Evolutionary conservation across 2,113 vertebrate species (phyloP), one percentile per base, ranked within the genome.

Genomic region (Petaurus breviceps): DNA sequence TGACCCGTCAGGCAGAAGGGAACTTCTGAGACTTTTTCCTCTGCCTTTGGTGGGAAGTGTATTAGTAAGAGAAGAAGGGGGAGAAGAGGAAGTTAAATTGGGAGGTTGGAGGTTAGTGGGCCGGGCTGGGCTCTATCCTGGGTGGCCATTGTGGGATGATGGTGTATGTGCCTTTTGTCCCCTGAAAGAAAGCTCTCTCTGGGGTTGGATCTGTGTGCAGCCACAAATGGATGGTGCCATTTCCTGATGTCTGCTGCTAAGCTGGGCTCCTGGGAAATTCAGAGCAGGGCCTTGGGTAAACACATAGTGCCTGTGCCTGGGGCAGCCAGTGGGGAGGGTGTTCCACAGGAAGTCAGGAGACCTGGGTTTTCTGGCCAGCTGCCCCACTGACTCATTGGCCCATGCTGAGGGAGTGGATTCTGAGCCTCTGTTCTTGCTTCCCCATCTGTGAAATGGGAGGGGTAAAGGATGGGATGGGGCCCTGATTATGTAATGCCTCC

Each of bases 1-100:
- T 0, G 7, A 97, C 93, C 91, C 92, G 98, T 92, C 90, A 97
- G 96, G 95, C 96, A 94, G 77, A 96, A 94, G 98, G 97, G 95
- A 98, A 94, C 92, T 97, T 97, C 95, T 84, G 37, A 8, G 68
- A 43, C 16, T 43, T 43, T 84, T 97, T 98, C 93, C 97, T 95
- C 93, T 95, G 97, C 96, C 14, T 96, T 98, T 51, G 94, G 91
- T 95, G 95, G 97, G 95, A 93, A 95, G 97, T n/a, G 43, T 0
- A 49, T 91, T 96, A 95, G 97, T 97, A 96, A 94, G 61, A 94
- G 93, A 95, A 89, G 7, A 24, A 93, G 68, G 37, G 94, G 97
- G 94, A 92, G 94, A 93, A 96, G 95, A 97, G 95, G 95, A 97
- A 93, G 97, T 96, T 53, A 7, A n/a, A 0, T 14, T 12, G 53